Conservation (phyloP, 2,797 vertebrate species). For the Diceros bicornis region DNA sequence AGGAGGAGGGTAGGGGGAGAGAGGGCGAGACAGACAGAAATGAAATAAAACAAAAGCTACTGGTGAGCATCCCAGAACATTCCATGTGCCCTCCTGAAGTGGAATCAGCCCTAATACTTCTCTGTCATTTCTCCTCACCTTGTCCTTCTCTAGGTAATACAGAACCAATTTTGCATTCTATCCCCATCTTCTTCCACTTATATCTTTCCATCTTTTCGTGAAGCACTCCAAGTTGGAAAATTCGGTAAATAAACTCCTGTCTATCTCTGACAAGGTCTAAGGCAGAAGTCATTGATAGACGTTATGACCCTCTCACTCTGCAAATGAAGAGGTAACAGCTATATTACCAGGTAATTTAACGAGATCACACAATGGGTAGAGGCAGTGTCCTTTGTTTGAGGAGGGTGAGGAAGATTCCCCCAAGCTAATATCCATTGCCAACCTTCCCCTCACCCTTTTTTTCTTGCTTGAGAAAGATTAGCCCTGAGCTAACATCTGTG, state of each 20-base stretch:
- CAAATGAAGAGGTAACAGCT: background rate
- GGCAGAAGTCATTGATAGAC: background rate
- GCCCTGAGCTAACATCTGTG: no score
- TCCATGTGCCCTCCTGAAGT: background rate
- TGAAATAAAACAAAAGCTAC: background rate
- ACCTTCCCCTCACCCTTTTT: no score
- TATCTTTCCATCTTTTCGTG: background rate
- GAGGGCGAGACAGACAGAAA: background rate
- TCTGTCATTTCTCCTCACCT: background rate
- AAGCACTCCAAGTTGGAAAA: background rate
- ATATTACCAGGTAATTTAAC: background rate
- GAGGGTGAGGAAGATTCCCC: no score
- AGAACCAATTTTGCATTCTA: background rate
- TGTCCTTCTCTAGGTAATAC: background rate
- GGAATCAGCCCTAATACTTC: background rate
- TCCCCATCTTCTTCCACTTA: background rate
- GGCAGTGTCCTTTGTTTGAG: background rate
- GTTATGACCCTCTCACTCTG: background rate
- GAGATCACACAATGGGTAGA: background rate
- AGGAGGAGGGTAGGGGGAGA: accelerated
- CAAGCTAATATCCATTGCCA: no score
- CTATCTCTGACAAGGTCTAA: background rate
- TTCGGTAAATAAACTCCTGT: background rate
- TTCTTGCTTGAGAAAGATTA: no score
- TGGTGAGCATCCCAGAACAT: background rate